Base-by-base conservation (phyloP, 2,888 invertebrate species). In the Erebia aethiops region DNA sequence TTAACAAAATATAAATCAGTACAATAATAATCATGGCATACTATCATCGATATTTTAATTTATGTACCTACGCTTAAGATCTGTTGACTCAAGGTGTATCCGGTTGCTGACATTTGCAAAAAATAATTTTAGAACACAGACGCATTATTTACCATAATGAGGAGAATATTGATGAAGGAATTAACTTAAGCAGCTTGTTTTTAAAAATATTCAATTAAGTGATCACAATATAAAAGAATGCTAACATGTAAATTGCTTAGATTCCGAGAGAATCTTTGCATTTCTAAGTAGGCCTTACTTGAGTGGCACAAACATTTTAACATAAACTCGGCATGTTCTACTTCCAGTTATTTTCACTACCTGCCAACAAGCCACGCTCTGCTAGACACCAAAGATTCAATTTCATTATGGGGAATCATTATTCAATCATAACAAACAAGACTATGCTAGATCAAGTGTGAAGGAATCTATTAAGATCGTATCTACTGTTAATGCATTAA, bases 281-380 rank as follows among this genome's bases (percentile, higher is more conserved):
- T 67, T 67, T 49, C 58, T 51, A 66, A 63, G 64, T 68, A 71
- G 65, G 69, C 61, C 66, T 67, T 35, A 58, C 46, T 65, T 71
- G 56, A 69, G 73, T 71, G 35, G 66, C 71, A 73, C 69, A 69
- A 68, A 46, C 57, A 65, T 70, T n/a, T 74, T 71, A 67, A 65
- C 71, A 70, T 71, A 74, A 71, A 70, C 68, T 60, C 63, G 62
- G 63, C 66, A 63, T 74, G 76, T 75, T 68, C 76, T 54, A 75
- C 76, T 75, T 77, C 68, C 51, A 64, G 58, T 21, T 68, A 73
- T 74, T 76, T 78, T 76, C 75, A 74, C 75, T 76, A 71, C 71
- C 73, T 74, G 75, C 70, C 73, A 67, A 62, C 71, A 54, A 74
- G 71, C 66, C 71, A 75, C 75, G 76, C 75, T 78, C 75, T 74